Base-by-base conservation (phyloP, 2,888 invertebrate species). In the Drosophila vallismaia region DNA sequence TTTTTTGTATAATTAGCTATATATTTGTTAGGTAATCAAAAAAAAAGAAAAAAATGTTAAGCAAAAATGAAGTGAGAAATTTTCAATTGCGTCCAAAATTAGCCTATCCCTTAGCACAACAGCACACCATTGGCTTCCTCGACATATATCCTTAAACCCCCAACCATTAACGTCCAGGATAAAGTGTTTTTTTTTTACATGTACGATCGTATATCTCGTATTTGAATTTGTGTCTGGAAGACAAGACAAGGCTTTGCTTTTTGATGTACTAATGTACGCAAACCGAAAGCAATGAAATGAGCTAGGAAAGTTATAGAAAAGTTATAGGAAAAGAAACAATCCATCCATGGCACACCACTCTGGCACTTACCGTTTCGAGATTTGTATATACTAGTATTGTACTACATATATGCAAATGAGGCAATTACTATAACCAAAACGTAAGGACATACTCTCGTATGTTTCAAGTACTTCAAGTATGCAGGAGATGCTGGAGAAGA, bases 361-460 rank as follows among this genome's bases (percentile, higher is more conserved):
- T 79, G 77, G 79, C 79, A 83, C 84, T 79, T 69, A 74, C 60
- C 54, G 69, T 51, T 72, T 80, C 79, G 80, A 79, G 81, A 86
- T 80, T 75, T 69, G 86, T 69, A 80, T 79, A 85, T 50, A 70
- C 8, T 14, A 50, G 19, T 19, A 19, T 19, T 19, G 19, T 19
- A 19, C 19, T 19, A 19, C 19, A 19, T 1, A 19, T 36, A 64
- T 42, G 53, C 36, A 59, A 33, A 59, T 33, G 42, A 36, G 42
- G 63, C 49, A 49, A 63, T 64, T 51, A 63, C 14, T 66, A 45
- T 62, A 38, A 45, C 52, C 44, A 51, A 50, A 36, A n/a, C 36
- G 36, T n/a, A 6, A 36, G 36, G 36, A 42, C 52, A 49, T 19
- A 19, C 19, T 19, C 19, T 1, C 19, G 19, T 19, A 19, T 19